Evolutionary conservation across 2,797 vertebrate genomes (phyloP).

Genomic region (Chrysocyon brachyurus): DNA sequence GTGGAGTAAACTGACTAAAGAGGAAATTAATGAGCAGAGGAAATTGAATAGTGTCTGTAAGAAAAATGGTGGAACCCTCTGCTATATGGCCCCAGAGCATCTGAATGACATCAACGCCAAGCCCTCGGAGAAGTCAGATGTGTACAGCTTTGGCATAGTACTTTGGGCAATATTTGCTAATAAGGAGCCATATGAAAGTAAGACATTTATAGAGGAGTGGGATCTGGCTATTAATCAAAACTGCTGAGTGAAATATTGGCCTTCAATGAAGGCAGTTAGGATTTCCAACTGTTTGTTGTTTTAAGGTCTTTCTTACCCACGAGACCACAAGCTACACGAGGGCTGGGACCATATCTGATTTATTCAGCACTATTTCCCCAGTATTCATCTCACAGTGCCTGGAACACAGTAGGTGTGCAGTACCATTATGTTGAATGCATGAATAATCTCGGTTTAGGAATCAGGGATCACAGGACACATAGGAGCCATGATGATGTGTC

Average conservation of each 20-base stretch:
- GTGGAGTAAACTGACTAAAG: slow-evolving; percentile 95
- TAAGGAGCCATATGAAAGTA: slow-evolving; percentile 95
- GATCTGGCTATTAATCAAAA: neutral
- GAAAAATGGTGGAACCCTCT: slow-evolving; percentile 93
- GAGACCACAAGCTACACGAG: neutral
- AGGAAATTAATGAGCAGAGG: slow-evolving; percentile 91
- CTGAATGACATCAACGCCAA: slow-evolving; percentile 90
- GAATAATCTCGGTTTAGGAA: neutral
- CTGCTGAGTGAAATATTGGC: neutral
- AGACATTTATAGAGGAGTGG: slow-evolving; percentile 74
- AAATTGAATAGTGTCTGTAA: slow-evolving; percentile 73
- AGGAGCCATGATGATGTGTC: neutral
- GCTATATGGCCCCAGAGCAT: slow-evolving; percentile 98
- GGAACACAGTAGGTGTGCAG: neutral
- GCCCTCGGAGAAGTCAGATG: slow-evolving; percentile 95
- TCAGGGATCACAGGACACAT: neutral
- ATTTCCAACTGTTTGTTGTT: neutral
- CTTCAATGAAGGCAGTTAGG: neutral
- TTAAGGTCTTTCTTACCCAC: neutral
- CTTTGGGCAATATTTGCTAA: slow-evolving; percentile 95
- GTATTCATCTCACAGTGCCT: fast-evolving
- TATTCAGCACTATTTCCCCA: neutral
- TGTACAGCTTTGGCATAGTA: slow-evolving; percentile 97
- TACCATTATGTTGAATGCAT: neutral
- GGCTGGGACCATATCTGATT: neutral